Percentiles rank a stretch among this genome's conserved stretches.
Evolutionary conservation across 2,888 invertebrate genomes (phyloP).

Genomic region (Dorcus hopei): DNA sequence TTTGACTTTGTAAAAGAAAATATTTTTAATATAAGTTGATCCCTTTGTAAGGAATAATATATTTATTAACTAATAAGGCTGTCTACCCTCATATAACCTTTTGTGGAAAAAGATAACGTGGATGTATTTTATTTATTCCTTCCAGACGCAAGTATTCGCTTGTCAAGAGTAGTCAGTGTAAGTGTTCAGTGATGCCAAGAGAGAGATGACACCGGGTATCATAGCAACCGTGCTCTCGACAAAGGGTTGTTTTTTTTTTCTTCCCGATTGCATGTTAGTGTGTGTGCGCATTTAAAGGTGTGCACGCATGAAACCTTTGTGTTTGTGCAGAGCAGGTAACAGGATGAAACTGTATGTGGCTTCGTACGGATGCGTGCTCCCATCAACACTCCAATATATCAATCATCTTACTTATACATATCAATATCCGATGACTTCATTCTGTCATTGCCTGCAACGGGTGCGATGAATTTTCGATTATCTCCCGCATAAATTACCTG

Average conservation of each 20-base stretch:
- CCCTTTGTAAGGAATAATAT: too few relatives aligned
- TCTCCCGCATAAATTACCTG: too few relatives aligned
- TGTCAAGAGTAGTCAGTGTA: too few relatives aligned
- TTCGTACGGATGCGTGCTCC: constrained; percentile 18
- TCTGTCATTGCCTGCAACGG: constrained; percentile 1
- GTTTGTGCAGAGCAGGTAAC: constrained; percentile 44
- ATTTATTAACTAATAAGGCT: too few relatives aligned
- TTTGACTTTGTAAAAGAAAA: too few relatives aligned
- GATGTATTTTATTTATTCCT: too few relatives aligned
- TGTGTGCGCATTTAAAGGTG: constrained; percentile 39
- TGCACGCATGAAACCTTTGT: constrained; percentile 42
- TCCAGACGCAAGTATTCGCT: too few relatives aligned
- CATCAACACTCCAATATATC: constrained; percentile 46
- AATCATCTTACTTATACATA: constrained; percentile 45
- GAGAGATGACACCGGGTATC: constrained; percentile 23
- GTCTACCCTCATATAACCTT: too few relatives aligned
- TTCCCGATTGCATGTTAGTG: constrained; percentile 35
- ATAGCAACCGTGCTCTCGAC: constrained; percentile 33
- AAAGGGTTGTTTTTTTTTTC: constrained; percentile 39
- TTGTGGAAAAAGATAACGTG: too few relatives aligned
- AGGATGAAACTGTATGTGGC: constrained; percentile 33
- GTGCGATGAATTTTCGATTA: neutral
- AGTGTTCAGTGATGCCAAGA: constrained; percentile 8
- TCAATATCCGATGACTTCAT: constrained; percentile 36
- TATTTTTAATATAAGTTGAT: too few relatives aligned